Evolutionary conservation across 2,888 invertebrate species (phyloP).

Genomic region (Gymnoscelis rufifasciata): DNA sequence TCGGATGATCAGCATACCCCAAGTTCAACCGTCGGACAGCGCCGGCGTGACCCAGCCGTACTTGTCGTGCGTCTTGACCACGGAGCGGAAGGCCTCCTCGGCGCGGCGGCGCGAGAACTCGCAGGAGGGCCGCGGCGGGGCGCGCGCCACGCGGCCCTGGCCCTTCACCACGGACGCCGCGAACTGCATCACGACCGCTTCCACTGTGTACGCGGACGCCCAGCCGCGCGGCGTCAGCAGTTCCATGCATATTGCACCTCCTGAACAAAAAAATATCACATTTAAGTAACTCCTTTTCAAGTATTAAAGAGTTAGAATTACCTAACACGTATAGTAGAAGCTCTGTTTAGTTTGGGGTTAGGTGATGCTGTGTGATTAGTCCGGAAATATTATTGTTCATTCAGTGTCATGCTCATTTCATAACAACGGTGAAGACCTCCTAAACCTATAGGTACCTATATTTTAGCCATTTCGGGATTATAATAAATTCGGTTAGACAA

Average conservation of each 20-base stretch:
- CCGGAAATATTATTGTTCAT: too few relatives aligned
- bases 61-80: conserved; percentile 93
- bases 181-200: conserved; percentile 93
- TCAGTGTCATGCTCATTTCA: too few relatives aligned
- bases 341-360: too few relatives aligned
- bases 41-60: conserved; percentile 95
- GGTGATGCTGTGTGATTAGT: too few relatives aligned
- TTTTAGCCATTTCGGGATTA: too few relatives aligned
- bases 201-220: conserved; percentile 93
- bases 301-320: too few relatives aligned
- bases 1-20: conserved; percentile 34
- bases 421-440: too few relatives aligned
- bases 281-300: neutral
- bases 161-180: conserved; percentile 93
- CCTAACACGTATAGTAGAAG: too few relatives aligned
- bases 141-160: conserved; percentile 89
- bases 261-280: conserved; percentile 39
- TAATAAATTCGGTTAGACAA: too few relatives aligned
- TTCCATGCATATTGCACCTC: conserved; percentile 94
- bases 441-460: too few relatives aligned
- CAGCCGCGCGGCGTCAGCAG: conserved; percentile 91
- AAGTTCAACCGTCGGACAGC: conserved; percentile 87
- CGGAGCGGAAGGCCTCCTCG: conserved; percentile 92
- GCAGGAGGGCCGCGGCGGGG: conserved; percentile 87
- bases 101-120: conserved; percentile 88